Evolutionary conservation across 1,140 invertebrate genomes (phyloP), one percentile per base, ranked within the genome.

Genomic region (Listronotus oregonensis): DNA sequence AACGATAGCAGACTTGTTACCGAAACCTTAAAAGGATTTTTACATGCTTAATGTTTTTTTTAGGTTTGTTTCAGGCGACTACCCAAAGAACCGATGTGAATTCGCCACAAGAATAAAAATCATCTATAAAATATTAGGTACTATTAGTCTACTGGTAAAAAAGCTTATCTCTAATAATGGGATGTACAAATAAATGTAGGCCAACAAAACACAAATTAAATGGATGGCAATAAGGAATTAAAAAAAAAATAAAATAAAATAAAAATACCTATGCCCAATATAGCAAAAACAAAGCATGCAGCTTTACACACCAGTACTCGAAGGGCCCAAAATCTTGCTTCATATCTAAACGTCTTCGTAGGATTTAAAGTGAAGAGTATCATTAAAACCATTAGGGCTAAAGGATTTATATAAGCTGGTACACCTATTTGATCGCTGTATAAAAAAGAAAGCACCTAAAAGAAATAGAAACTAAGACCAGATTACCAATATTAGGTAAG

Each of bases 331-430:
- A 93, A 92, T 64, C 92, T 82, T 6, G 96, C 95, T 78, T 96
- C 94, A 73, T 97, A 90, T 66, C 94, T 84, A 70, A 98, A 91
- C n/a, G 96, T 90, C 75, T 89, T 91, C 6, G 95, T 85, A 0
- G 97, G 97, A 83, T 99, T 99, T 43, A 98, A 78, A 6, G 99
- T 80, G 72, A 97, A 98, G 1, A 87, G 77, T 21, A 95, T 68
- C 88, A 97, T 94, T n/a, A 98, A 86, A 5, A 89, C 80, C 9
- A 95, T 89, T 8, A 99, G 81, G 0, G 89, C 86, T 7, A 99
- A 79, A 0, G 97, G 97, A 82, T 95, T 95, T 0, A 92, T 86
- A 72, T 94, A 97, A 0, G 93, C 88, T 12, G 96, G 94, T 80
- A 99, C 93, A 72, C 89, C 88, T n/a, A 99, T 77, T 70, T 88